Evolutionary conservation across 2,113 vertebrate species (phyloP).

Genomic region (Haplochromis vanheusdeni): DNA sequence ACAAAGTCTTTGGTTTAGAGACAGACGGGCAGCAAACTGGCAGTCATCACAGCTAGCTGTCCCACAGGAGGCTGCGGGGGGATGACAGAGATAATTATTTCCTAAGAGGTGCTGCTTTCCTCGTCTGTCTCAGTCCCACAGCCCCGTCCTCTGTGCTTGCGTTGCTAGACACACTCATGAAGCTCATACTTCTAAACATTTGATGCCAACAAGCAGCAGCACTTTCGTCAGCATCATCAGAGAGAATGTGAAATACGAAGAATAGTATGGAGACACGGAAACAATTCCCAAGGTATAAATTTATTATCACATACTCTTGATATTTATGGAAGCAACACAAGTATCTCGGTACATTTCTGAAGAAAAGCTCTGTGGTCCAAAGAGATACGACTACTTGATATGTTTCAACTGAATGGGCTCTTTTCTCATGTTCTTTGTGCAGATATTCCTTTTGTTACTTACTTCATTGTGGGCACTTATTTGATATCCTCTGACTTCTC

Average conservation of each 20-base stretch:
- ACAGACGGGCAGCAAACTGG: slow-evolving; percentile 30
- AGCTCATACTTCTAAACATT: background rate
- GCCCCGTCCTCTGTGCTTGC: background rate
- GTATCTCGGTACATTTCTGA: background rate
- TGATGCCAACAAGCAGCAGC: background rate
- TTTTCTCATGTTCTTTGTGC: background rate
- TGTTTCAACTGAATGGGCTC: background rate
- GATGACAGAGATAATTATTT: slow-evolving; percentile 45
- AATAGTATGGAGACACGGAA: background rate
- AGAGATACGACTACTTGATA: background rate
- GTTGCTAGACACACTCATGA: background rate
- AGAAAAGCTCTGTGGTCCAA: background rate
- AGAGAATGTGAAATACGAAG: slow-evolving; percentile 40
- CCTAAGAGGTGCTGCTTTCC: slow-evolving; percentile 29
- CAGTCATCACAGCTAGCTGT: slow-evolving; percentile 18
- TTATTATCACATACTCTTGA: slow-evolving; percentile 12
- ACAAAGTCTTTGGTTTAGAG: slow-evolving; percentile 36
- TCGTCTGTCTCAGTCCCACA: slow-evolving; percentile 1
- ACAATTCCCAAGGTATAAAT: slow-evolving; percentile 25
- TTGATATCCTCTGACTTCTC: background rate
- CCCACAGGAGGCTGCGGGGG: slow-evolving; percentile 23
- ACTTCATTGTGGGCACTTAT: background rate
- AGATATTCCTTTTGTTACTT: background rate
- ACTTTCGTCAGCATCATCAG: slow-evolving; percentile 32
- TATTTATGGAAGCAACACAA: background rate